phyloP scores from a whole-genome alignment of 92 coral and sea anemone species.

The Hydrozoanthus gracilis region DNA sequence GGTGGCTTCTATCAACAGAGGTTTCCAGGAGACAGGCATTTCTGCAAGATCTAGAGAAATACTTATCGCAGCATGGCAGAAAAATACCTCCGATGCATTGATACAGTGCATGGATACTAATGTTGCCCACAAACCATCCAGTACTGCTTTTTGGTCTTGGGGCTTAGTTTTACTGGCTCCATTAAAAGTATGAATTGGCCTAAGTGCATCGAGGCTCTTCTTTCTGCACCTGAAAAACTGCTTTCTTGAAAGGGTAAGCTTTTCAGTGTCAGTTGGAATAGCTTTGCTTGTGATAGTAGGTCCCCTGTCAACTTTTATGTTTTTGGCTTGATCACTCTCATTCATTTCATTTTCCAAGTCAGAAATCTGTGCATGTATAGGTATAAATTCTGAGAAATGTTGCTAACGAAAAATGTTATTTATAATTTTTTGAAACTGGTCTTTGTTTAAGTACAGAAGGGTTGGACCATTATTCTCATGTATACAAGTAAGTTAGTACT shows the following conservation, averaged over 20 bases:
- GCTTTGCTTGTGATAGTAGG: not conserved
- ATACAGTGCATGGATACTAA: not conserved
- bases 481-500: not conserved
- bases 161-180: not conserved
- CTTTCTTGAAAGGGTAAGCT: not conserved
- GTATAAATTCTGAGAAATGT: not conserved
- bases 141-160: not conserved
- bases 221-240: not conserved
- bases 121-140: conserved; percentile 4
- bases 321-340: not conserved
- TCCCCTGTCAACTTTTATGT: not conserved
- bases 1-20: too few species aligned
- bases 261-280: not conserved
- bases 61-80: too few species aligned
- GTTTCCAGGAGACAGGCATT: too few species aligned
- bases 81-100: too few species aligned
- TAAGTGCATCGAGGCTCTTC: not conserved
- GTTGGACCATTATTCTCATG: not conserved
- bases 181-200: not conserved
- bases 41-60: too few species aligned
- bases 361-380: not conserved
- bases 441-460: not conserved
- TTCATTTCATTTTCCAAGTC: not conserved
- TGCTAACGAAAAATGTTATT: not conserved
- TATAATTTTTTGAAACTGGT: not conserved